phyloP scores from a whole-genome alignment of 1,140 invertebrate genomes.

The Drosophila azteca region DNA sequence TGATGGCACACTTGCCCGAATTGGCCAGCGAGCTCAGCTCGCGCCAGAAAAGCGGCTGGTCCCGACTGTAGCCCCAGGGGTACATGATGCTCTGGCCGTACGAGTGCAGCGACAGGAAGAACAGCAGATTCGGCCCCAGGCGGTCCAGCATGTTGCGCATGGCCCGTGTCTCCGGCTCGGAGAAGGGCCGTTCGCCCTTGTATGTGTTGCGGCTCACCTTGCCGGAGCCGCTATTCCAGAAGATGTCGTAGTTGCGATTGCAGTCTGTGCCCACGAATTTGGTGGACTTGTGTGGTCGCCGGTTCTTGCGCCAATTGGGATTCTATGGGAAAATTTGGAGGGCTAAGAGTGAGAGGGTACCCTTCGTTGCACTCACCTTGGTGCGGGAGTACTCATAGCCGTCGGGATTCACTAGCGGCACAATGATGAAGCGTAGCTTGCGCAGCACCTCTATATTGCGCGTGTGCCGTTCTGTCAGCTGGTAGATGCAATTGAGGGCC shows the following conservation, averaged over 20 bases:
- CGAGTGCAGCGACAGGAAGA: slow-evolving; percentile 89
- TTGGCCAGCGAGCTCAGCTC: slow-evolving; percentile 79
- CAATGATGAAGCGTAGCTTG: slow-evolving; percentile 86
- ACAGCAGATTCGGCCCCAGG: slow-evolving; percentile 85
- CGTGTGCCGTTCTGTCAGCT: slow-evolving; percentile 84
- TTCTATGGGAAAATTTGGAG: slow-evolving; percentile 53
- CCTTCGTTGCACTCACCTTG: slow-evolving; percentile 43
- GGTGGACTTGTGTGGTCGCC: slow-evolving; percentile 63
- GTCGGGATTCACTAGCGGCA: slow-evolving; percentile 87
- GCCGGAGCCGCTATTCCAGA: slow-evolving; percentile 86
- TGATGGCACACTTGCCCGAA: slow-evolving; percentile 84
- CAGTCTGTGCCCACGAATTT: slow-evolving; percentile 87
- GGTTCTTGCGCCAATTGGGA: slow-evolving; percentile 85
- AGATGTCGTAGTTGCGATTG: slow-evolving; percentile 88
- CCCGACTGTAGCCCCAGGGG: slow-evolving; percentile 86
- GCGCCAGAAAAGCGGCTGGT: slow-evolving; percentile 66
- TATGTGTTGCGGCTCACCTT: slow-evolving; percentile 88
- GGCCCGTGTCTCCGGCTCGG: slow-evolving; percentile 89
- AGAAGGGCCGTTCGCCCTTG: slow-evolving; percentile 89
- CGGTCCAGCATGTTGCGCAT: slow-evolving; percentile 86
- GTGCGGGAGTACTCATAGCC: slow-evolving; percentile 82
- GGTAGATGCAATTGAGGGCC: slow-evolving; percentile 87
- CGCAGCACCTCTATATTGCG: slow-evolving; percentile 84
- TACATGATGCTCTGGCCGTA: slow-evolving; percentile 87
- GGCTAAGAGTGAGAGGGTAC: not conserved